phyloP scores from a whole-genome alignment of 2,888 invertebrate genomes.

The Scaptomyza caliginosa region DNA sequence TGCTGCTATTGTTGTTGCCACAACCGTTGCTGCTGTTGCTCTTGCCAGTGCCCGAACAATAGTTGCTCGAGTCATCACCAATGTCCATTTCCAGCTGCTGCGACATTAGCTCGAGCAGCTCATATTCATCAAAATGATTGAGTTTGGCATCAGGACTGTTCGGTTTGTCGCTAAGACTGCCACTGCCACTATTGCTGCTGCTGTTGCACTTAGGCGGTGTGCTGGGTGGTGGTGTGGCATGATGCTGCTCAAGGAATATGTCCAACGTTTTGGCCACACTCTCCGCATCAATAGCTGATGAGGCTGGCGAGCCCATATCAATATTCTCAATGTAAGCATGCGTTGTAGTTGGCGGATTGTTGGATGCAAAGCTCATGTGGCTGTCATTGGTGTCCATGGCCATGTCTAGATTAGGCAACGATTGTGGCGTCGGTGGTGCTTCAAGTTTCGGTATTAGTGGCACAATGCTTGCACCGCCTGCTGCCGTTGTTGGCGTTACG shows the following conservation, averaged over 20 bases:
- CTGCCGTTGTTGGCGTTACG: constrained; percentile 50
- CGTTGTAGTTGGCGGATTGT: constrained; percentile 21
- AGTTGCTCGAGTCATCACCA: constrained; percentile 81
- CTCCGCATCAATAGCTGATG: constrained; percentile 77
- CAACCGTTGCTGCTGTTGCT: constrained; percentile 20
- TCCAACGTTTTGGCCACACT: constrained; percentile 83
- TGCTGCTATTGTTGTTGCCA: constrained; percentile 35
- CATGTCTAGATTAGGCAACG: constrained; percentile 43
- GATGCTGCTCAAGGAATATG: constrained; percentile 82
- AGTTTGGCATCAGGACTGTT: constrained; percentile 77
- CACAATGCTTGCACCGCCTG: constrained; percentile 58
- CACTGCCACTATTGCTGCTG: constrained; percentile 38
- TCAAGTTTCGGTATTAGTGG: constrained; percentile 73
- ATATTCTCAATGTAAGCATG: constrained; percentile 80
- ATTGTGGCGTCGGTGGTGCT: constrained; percentile 62
- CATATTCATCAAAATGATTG: constrained; percentile 83
- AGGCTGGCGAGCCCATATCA: constrained; percentile 82
- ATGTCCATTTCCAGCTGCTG: constrained; percentile 86
- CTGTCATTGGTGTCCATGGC: constrained; percentile 73
- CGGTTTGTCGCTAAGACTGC: constrained; percentile 52
- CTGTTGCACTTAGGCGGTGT: constrained; percentile 60
- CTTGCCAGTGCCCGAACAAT: constrained; percentile 32
- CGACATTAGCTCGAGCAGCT: constrained; percentile 83
- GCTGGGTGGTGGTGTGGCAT: constrained; percentile 66
- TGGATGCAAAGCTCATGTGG: constrained; percentile 36